Conservation (phyloP, 2,113 vertebrate genomes). For the Burhinus oedicnemus region DNA sequence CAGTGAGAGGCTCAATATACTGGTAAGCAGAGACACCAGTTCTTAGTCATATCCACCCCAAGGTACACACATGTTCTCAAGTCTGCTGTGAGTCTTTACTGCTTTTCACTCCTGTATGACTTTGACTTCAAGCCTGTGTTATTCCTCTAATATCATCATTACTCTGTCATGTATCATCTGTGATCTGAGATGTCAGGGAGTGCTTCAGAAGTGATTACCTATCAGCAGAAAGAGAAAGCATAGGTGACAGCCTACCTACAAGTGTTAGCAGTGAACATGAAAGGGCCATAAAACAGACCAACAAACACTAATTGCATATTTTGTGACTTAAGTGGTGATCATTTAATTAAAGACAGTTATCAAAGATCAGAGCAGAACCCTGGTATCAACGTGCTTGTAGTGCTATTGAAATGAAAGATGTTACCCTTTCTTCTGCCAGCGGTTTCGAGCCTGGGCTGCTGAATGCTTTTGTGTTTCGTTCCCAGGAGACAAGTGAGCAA, state of each 20-base stretch:
- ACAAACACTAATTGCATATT: not conserved
- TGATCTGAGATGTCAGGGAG: not conserved
- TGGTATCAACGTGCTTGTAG: not conserved
- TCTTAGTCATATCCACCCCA: not conserved
- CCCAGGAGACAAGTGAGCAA: not conserved
- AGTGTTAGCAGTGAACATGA: not conserved
- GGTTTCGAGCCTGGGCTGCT: not conserved
- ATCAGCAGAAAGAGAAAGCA: not conserved
- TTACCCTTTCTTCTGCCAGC: not conserved
- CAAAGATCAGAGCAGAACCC: slow-evolving; percentile 17
- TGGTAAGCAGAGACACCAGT: not conserved
- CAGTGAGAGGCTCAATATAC: not conserved
- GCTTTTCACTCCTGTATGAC: not conserved
- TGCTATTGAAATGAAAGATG: not conserved
- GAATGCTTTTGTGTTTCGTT: not conserved
- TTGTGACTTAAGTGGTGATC: not conserved
- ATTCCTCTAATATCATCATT: slow-evolving; percentile 3
- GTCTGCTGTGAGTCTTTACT: not conserved
- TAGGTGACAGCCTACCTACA: not conserved
- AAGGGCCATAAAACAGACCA: not conserved
- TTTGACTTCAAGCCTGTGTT: slow-evolving; percentile 45
- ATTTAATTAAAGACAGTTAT: slow-evolving; percentile 36
- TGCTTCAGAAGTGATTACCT: not conserved
- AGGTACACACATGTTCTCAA: not conserved
- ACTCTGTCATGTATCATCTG: not conserved